Conservation (phyloP, 2,113 vertebrate genomes). For the Acanthisitta chloris region DNA sequence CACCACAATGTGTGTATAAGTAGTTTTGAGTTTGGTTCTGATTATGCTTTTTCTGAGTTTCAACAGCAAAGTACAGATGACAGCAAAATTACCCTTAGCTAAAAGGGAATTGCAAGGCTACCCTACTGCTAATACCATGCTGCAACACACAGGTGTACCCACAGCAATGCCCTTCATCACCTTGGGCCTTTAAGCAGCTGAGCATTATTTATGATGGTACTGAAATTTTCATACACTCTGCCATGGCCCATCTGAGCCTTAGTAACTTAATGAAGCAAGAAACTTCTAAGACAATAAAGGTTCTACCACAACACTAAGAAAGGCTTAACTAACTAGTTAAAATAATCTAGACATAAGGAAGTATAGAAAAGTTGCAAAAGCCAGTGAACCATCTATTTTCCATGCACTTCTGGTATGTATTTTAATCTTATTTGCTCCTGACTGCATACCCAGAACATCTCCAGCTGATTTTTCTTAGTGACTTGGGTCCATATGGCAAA, state of each 20-base stretch:
- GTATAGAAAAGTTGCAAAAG: neutral
- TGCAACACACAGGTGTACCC: neutral
- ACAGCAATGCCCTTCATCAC: neutral
- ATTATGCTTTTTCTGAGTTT: neutral
- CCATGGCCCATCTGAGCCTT: neutral
- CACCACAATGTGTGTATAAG: neutral
- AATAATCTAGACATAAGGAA: neutral
- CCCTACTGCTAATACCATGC: neutral
- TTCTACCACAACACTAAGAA: neutral
- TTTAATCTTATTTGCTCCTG: neutral
- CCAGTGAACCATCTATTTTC: neutral
- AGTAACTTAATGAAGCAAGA: neutral
- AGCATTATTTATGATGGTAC: neutral
- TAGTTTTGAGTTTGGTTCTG: neutral
- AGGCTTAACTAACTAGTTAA: neutral
- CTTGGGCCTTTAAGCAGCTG: neutral
- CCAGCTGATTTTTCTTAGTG: slow-evolving; percentile 75
- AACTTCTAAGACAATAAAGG: neutral
- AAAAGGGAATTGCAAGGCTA: neutral
- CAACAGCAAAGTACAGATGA: neutral
- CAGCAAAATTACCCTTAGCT: neutral
- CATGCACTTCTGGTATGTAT: neutral
- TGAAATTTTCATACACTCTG: neutral
- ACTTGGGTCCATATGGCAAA: slow-evolving; percentile 82
- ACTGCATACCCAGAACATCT: slow-evolving; percentile 33